Conservation (phyloP, 2,113 vertebrate species). For the Chroicocephalus ridibundus region DNA sequence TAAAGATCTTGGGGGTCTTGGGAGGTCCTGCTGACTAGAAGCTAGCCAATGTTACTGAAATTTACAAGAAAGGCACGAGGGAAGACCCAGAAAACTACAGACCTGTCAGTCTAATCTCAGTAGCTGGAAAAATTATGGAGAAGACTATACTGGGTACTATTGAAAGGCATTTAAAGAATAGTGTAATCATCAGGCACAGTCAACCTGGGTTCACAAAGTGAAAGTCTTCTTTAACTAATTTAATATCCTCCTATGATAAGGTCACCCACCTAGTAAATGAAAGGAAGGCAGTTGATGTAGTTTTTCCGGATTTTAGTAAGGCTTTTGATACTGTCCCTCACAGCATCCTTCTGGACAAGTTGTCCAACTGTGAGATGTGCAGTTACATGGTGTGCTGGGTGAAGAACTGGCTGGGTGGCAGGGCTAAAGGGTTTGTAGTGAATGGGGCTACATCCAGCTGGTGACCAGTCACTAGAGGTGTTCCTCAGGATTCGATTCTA, state of each 20-base stretch:
- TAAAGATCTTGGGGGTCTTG: neutral
- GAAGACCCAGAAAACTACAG: neutral
- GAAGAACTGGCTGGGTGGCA: neutral
- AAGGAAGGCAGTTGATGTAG: neutral
- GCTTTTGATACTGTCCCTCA: neutral
- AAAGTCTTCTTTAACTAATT: neutral
- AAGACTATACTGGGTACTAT: neutral
- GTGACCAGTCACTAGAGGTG: neutral
- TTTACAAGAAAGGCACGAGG: neutral
- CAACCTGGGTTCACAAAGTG: neutral
- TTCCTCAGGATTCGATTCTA: neutral
- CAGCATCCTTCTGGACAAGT: neutral
- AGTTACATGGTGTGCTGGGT: neutral
- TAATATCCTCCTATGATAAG: neutral
- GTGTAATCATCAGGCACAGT: neutral
- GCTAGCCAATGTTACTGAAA: no score
- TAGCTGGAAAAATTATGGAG: neutral
- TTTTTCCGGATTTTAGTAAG: neutral
- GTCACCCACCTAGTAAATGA: no score
- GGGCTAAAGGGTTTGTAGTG: neutral
- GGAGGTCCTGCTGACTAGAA: neutral
- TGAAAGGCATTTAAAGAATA: neutral
- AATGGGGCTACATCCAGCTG: neutral
- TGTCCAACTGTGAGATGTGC: neutral
- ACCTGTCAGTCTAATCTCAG: neutral